Evolutionary conservation across 2,113 vertebrate genomes (phyloP), one percentile per base, ranked within the genome.

Genomic region (Mus pahari): DNA sequence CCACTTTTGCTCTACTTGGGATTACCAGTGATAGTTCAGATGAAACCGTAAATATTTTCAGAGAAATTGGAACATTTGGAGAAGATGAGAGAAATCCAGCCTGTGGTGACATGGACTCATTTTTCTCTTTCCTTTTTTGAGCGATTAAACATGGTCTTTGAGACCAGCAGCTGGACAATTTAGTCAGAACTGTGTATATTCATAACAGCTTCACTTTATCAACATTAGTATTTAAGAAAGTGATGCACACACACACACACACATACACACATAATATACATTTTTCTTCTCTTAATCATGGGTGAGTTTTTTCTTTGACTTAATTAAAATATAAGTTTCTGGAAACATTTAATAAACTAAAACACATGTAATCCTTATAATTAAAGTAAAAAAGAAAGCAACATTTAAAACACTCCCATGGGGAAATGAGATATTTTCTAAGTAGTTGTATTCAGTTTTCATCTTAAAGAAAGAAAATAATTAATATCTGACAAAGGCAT

Each of bases 1-100:
- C 66, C 26, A 45, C 71, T 91, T 55, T 55, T 94, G 53, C 24
- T 48, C 71, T 86, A 55, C 74, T 73, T 78, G 75, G 92, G 39
- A 90, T 79, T 86, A 96, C 88, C 24, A 94, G 96, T 77, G 64
- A 86, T 24, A 91, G 60, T 24, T 82, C 28, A 89, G 26, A 87
- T 90, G 62, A 95, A 88, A 77, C 39, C 22, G 62, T 68, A 71
- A 91, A 86, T 89, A 89, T 73, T 70, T 39, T 55, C 66, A 94
- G 90, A 89, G 68, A 92, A 58, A 84, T 0, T 13, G 39, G 64
- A 68, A 58, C 53, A 91, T 78, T n/a, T 87, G 91, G 75, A 96
- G 79, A 82, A 26, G 45, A 83, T 62, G 81, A 84, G 82, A 91
- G 42, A 82, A 92, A 79, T 50, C 70, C 0, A 28, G 28, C 26